phyloP scores from a whole-genome alignment of 2,113 vertebrate species.

The Camelus bactrianus region DNA sequence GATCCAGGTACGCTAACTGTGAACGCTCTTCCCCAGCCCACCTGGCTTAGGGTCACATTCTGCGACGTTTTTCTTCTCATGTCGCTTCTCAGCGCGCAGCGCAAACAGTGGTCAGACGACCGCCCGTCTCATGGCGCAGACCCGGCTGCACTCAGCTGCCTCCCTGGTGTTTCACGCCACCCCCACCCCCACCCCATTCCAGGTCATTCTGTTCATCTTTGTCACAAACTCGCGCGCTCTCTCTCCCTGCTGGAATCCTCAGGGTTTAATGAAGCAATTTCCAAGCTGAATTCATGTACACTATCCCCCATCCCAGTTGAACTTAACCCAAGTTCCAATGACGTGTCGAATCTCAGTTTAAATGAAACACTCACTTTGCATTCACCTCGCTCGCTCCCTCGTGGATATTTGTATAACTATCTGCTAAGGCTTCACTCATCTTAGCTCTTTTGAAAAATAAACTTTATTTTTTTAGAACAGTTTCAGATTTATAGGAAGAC shows the following conservation, averaged over 20 bases:
- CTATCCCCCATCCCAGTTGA: not conserved
- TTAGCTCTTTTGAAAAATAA: not conserved
- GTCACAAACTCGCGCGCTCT: not conserved
- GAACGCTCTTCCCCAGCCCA: not conserved
- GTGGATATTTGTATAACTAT: not conserved
- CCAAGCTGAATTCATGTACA: not conserved
- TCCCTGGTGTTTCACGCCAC: too few species aligned
- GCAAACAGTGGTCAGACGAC: not conserved
- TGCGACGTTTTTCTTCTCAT: not conserved
- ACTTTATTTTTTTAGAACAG: not conserved
- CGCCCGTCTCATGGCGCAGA: not conserved
- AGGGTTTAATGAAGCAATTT: not conserved
- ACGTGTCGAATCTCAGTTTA: not conserved
- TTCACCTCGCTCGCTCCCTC: not conserved
- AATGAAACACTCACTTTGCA: not conserved
- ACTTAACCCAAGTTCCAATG: not conserved
- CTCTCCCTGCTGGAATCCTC: not conserved
- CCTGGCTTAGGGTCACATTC: not conserved
- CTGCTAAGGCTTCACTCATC: not conserved
- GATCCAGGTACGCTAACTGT: not conserved
- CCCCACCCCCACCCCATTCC: accelerated
- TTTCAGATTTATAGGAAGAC: not conserved
- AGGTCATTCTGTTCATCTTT: not conserved
- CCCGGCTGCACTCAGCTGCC: not conserved
- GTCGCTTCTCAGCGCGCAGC: not conserved